A percentile compares a stretch with the other conserved stretches of the same genome.
phyloP scores from a whole-genome alignment of 2,113 vertebrate species.

The Pan paniscus region DNA sequence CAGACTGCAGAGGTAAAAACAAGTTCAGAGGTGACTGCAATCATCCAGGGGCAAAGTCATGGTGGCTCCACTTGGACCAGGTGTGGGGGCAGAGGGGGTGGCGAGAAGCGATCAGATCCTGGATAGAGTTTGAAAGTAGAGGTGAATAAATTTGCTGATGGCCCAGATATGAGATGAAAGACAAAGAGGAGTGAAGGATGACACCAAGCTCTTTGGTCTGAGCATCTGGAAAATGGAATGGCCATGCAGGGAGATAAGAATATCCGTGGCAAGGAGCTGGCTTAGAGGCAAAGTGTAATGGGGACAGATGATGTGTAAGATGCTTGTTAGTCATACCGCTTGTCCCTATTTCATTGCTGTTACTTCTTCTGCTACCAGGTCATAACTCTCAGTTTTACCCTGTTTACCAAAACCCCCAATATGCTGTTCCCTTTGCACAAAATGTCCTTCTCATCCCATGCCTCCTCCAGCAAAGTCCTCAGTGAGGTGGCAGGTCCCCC shows the following conservation, averaged over 20 bases:
- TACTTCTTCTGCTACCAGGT: not conserved
- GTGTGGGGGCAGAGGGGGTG: rapidly evolving
- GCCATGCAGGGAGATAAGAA: no score
- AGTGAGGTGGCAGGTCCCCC: no score
- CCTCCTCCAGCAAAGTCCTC: not conserved
- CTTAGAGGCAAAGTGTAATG: no score
- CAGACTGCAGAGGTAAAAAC: not conserved
- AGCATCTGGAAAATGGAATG: not conserved
- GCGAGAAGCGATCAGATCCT: no score
- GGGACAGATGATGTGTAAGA: not conserved
- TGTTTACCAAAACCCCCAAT: no score
- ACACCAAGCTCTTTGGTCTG: not conserved
- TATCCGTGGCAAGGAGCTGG: no score
- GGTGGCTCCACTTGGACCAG: no score
- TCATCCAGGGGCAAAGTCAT: not conserved
- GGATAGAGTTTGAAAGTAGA: not conserved
- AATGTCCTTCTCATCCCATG: not conserved
- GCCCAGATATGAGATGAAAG: not conserved
- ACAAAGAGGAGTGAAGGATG: not conserved
- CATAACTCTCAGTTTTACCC: not conserved
- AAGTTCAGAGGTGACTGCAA: not conserved
- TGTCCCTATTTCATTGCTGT: not conserved
- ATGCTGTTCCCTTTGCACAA: not conserved
- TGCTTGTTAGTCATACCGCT: rapidly evolving
- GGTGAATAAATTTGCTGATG: not conserved